A percentile compares a stretch with the other conserved stretches of the same genome.
Conservation (phyloP, 2,888 invertebrate species). For the Slavum lentiscoides region DNA sequence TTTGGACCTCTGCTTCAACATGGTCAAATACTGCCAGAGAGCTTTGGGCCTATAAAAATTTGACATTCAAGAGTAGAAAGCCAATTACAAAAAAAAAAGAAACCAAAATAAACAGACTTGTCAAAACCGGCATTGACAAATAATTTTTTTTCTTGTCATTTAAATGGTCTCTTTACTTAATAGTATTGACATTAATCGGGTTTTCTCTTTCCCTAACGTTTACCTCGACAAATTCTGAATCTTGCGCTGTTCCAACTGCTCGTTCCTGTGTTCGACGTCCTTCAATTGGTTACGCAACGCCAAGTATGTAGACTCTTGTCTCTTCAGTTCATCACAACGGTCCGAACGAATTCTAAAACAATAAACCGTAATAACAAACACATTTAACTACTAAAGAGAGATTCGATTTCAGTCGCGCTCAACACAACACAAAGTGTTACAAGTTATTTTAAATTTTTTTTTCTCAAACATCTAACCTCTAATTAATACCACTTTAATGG, state of each 20-base stretch:
- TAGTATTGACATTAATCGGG: background rate
- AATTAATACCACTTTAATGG: no score
- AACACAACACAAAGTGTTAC: no score
- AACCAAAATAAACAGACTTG: no score
- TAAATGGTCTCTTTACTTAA: background rate
- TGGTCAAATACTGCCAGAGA: slow-evolving; percentile 18
- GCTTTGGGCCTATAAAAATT: slow-evolving; percentile 17
- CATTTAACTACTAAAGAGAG: background rate
- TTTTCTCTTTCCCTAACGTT: background rate
- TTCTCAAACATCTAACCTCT: no score
- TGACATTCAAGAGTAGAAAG: no score
- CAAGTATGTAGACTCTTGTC: slow-evolving; percentile 9
- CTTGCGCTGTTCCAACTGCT: slow-evolving; percentile 10
- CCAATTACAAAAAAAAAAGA: no score
- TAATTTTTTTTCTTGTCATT: no score
- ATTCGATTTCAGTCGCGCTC: background rate
- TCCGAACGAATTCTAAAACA: slow-evolving; percentile 19
- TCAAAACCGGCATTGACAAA: no score
- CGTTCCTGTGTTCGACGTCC: background rate
- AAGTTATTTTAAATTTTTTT: no score
- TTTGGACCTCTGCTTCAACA: slow-evolving; percentile 38
- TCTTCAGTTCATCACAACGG: slow-evolving; percentile 33
- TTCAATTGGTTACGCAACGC: background rate
- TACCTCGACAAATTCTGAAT: slow-evolving; percentile 26
- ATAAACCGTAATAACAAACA: background rate